phyloP scores from a whole-genome alignment of 1,140 invertebrate genomes.

The Calosoma granatense region DNA sequence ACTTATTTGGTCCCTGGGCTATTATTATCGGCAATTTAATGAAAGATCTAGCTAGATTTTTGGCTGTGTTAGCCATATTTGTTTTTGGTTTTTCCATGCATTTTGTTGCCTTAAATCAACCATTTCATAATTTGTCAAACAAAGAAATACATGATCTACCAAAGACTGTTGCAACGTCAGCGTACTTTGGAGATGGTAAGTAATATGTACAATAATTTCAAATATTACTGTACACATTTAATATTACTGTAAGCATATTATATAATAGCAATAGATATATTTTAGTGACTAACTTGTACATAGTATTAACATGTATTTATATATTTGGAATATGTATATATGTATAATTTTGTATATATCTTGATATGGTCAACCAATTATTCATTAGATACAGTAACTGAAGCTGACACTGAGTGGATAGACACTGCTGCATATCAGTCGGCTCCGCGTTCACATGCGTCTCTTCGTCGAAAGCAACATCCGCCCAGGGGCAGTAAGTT shows the following conservation, averaged over 20 bases:
- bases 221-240: slow-evolving; percentile 12
- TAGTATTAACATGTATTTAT: slow-evolving; percentile 8
- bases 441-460: slow-evolving; percentile 34
- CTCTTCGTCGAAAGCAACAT: slow-evolving; percentile 37
- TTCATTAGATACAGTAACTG: slow-evolving; percentile 5
- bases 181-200: slow-evolving; percentile 67
- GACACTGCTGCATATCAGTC: slow-evolving; percentile 22
- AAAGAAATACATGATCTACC: slow-evolving; percentile 42
- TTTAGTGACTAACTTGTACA: too few species aligned
- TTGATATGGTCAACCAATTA: not conserved
- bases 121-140: slow-evolving; percentile 56
- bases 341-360: slow-evolving; percentile 2
- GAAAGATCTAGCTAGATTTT: slow-evolving; percentile 87
- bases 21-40: slow-evolving; percentile 84
- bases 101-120: slow-evolving; percentile 91
- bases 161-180: slow-evolving; percentile 35
- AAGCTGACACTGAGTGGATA: slow-evolving; percentile 34
- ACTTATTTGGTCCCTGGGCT: slow-evolving; percentile 97
- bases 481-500: slow-evolving; percentile 39
- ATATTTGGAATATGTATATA: too few species aligned
- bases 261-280: too few species aligned
- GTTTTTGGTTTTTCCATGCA: slow-evolving; percentile 98
- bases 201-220: slow-evolving; percentile 20
- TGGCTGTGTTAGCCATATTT: slow-evolving; percentile 95
- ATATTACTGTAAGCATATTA: slow-evolving; percentile 8